These are phyloP conservation scores for Mesoligia furuncula DNA, from an alignment of 2,888 invertebrate genomes.

Conservation along the genomic window DNA sequence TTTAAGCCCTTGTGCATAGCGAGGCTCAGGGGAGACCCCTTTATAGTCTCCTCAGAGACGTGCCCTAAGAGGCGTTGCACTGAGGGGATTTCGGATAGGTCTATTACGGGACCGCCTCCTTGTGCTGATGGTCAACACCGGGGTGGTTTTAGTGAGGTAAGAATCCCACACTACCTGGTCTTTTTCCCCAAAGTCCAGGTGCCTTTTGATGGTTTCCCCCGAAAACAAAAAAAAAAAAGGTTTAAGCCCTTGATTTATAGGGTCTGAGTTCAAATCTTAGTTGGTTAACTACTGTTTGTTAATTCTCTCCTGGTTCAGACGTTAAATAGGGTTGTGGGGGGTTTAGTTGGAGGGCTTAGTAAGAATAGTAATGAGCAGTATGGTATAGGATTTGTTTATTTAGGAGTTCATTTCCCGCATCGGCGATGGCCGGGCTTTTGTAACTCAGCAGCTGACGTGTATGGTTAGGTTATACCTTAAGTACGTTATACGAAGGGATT, in stretches of 20 bases:
- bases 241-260: constrained; percentile 32
- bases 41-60: too few relatives aligned
- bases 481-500: not conserved
- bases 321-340: constrained; percentile 28
- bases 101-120: too few relatives aligned
- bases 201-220: too few relatives aligned
- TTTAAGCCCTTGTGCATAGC: not conserved
- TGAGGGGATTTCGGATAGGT: too few relatives aligned
- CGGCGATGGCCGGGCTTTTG: constrained; percentile 8
- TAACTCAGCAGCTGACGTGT: not conserved
- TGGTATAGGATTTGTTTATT: constrained; percentile 27
- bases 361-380: constrained; percentile 42
- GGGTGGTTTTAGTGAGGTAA: too few relatives aligned
- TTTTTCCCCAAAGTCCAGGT: too few relatives aligned
- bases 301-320: constrained; percentile 20
- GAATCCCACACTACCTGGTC: too few relatives aligned
- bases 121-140: too few relatives aligned
- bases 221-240: too few relatives aligned
- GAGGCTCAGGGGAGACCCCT: too few relatives aligned
- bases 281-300: constrained; percentile 32
- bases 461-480: not conserved
- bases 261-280: constrained; percentile 25
- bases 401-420: constrained; percentile 35
- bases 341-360: constrained; percentile 4
- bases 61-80: too few relatives aligned